Percentiles rank a stretch among this genome's conserved stretches.
phyloP scores from a whole-genome alignment of 2,113 vertebrate genomes.

The Scopus umbretta region DNA sequence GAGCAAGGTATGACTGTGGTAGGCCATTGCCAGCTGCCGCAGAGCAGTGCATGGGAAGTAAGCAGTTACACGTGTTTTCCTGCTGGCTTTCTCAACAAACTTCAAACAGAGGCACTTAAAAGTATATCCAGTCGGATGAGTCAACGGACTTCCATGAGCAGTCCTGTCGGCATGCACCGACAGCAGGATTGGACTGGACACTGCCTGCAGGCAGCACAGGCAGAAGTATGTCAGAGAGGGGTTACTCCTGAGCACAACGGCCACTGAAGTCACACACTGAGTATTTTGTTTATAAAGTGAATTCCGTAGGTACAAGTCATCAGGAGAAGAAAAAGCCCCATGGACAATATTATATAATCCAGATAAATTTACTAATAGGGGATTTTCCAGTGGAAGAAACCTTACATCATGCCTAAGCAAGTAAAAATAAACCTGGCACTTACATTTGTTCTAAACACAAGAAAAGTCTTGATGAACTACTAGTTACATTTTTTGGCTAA shows the following conservation, averaged over 20 bases:
- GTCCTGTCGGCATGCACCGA: fast-evolving
- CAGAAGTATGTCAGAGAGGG: not conserved
- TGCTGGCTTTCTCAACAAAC: not conserved
- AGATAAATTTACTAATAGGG: slow-evolving; percentile 48
- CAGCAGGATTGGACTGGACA: not conserved
- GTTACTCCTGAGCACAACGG: not conserved
- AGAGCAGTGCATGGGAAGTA: not conserved
- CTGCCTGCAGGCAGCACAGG: not conserved
- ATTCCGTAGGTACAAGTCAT: not conserved
- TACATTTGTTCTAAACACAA: slow-evolving; percentile 34
- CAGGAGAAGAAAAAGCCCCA: slow-evolving; percentile 30
- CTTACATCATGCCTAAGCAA: slow-evolving; percentile 55
- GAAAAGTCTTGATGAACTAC: slow-evolving; percentile 40
- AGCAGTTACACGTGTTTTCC: not conserved
- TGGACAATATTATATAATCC: slow-evolving; percentile 27
- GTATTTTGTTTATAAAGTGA: slow-evolving; percentile 19
- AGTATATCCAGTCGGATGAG: not conserved
- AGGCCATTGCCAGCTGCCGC: not conserved
- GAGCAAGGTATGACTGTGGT: not conserved
- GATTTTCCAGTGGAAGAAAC: slow-evolving; percentile 65
- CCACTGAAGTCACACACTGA: not conserved
- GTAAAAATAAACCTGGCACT: slow-evolving; percentile 58
- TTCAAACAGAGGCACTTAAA: not conserved
- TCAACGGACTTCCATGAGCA: not conserved
- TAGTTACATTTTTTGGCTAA: slow-evolving; percentile 36